Base-by-base conservation (phyloP, 2,888 invertebrate species). In the Eupithecia tripunctaria region DNA sequence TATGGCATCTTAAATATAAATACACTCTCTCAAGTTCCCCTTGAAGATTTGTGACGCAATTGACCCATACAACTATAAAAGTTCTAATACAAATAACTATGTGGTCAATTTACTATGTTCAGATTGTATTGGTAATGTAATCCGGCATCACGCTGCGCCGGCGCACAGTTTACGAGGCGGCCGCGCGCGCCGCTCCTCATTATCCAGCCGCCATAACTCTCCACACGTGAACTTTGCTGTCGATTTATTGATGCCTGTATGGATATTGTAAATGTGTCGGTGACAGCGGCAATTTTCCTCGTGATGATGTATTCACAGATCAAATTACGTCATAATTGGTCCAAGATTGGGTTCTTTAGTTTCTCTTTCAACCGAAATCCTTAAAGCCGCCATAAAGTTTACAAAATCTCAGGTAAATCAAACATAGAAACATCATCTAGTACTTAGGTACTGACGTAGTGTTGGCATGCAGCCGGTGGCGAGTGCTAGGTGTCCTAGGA, bases 101-200 rank as follows among this genome's bases (percentile, higher is more conserved):
- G 81, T 81, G 86, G 82, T 88, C 89, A 89, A 90, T 90, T 88
- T 89, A 86, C 82, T 81, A 82, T 79, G 81, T 81, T 76, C 77
- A 82, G 80, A 73, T 77, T 74, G 77, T 79, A 75, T 72, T 80
- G 76, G 87, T 84, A 84, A 87, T 84, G 84, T 84, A 85, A 87
- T 85, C 79, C 83, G 91, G 89, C 89, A 84, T 89, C 92, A 91
- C 85, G 92, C 92, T 89, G 92, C 74, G 78, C 27, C 76, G 71
- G 12, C 74, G 73, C 73, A 68, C 72, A 21, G 78, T 80, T 80
- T 79, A 80, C 79, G 78, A 72, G 77, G 76, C 73, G 43, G 32
- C 60, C 18, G 60, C 36, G 63, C 63, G 63, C 63, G 63, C 63
- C 71, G 70, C 68, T 70, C 76, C 75, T 78, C 78, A 69, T 81